These are phyloP conservation scores for Hypolimnas misippus DNA, from an alignment of 2,888 invertebrate genomes.

Conservation along the genomic window DNA sequence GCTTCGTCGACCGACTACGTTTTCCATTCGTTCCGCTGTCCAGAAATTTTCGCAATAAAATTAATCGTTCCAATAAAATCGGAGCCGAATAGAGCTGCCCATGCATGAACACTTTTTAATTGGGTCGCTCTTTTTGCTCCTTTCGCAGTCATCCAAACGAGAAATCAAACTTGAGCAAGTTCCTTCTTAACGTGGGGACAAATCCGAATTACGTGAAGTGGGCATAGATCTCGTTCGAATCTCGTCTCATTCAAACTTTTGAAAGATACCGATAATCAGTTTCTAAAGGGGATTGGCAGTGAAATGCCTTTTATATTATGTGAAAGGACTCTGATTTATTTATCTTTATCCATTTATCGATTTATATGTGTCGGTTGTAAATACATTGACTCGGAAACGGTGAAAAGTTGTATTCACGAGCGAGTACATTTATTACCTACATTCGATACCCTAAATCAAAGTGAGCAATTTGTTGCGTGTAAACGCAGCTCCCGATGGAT, in stretches of 20 bases:
- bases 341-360: conserved; percentile 26
- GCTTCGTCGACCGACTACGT: conserved; percentile 64
- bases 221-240: conserved; percentile 29
- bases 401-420: conserved; percentile 40
- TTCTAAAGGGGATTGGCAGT: conserved; percentile 26
- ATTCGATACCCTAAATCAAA: conserved; percentile 61
- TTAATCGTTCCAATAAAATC: conserved; percentile 83
- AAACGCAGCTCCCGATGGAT: conserved; percentile 71
- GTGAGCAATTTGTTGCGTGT: conserved; percentile 73
- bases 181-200: conserved; percentile 36
- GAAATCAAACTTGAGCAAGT: conserved; percentile 71
- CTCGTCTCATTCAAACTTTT: conserved; percentile 36
- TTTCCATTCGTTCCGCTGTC: conserved; percentile 80
- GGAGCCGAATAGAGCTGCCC: conserved; percentile 74
- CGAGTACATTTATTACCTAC: conserved; percentile 43
- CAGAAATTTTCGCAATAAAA: conserved; percentile 82
- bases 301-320: conserved; percentile 26
- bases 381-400: conserved; percentile 31
- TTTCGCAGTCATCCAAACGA: conserved; percentile 69
- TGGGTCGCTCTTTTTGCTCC: conserved; percentile 75
- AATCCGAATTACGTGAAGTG: conserved; percentile 30
- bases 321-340: conserved; percentile 17
- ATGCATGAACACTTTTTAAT: conserved; percentile 83
- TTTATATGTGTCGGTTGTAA: conserved; percentile 25
- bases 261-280: conserved; percentile 36